phyloP scores from a whole-genome alignment of 2,797 vertebrate species.

The Corythornis leucogaster region DNA sequence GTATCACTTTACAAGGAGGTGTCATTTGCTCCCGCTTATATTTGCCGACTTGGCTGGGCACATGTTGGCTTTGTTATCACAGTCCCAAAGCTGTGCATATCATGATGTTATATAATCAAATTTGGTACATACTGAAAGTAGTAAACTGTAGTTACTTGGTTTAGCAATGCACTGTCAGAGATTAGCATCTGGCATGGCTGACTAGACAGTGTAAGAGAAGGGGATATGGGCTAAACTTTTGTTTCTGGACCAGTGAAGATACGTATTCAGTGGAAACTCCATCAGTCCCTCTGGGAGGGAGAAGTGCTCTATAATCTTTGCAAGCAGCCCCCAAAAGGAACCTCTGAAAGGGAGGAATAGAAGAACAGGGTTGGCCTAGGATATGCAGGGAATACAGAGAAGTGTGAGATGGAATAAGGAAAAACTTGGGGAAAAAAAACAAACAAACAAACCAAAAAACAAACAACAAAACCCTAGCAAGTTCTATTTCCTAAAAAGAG shows the following conservation, averaged over 20 bases:
- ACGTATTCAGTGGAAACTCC: neutral
- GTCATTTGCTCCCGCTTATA: neutral
- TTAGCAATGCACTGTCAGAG: neutral
- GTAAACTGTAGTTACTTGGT: neutral
- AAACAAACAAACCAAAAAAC: too few relatives aligned
- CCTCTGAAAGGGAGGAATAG: neutral
- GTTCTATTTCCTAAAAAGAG: neutral
- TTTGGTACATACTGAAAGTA: neutral
- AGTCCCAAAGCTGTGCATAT: neutral
- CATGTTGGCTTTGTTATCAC: neutral
- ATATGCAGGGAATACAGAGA: neutral
- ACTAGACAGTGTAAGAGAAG: neutral
- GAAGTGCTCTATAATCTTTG: neutral
- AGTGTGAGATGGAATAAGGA: neutral
- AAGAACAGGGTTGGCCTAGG: neutral
- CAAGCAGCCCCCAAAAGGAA: neutral
- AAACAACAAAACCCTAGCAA: neutral
- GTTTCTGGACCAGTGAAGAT: neutral
- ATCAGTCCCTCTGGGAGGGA: neutral
- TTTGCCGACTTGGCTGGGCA: constrained; percentile 9
- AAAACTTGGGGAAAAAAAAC: neutral
- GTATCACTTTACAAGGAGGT: neutral
- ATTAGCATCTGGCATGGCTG: neutral
- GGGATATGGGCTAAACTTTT: neutral
- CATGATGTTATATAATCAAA: neutral